phyloP scores from a whole-genome alignment of 2,888 invertebrate species.

The Agapetus fuscipes region DNA sequence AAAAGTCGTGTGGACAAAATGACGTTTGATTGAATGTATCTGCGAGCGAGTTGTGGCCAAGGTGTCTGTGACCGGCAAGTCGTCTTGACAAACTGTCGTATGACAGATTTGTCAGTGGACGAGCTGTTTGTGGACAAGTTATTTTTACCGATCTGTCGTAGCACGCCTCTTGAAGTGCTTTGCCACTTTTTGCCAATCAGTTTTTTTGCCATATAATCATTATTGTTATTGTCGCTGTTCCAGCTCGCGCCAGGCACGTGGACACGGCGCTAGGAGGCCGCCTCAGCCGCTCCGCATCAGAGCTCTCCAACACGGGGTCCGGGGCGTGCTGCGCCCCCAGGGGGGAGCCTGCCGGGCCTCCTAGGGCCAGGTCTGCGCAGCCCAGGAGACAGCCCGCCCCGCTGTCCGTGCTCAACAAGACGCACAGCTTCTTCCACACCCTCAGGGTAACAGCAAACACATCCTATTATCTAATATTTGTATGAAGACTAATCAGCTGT shows the following conservation, averaged over 20 bases:
- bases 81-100: too few species aligned
- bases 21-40: too few species aligned
- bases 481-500: too few species aligned
- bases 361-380: conserved; percentile 37
- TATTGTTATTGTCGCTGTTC: neutral
- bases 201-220: neutral
- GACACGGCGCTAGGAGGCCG: conserved; percentile 41
- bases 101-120: too few species aligned
- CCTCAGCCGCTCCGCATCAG: conserved; percentile 74
- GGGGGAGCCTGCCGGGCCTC: conserved; percentile 35
- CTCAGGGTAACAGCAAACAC: conserved; percentile 47
- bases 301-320: conserved; percentile 57
- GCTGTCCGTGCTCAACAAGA: conserved; percentile 67
- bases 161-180: too few species aligned
- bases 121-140: too few species aligned
- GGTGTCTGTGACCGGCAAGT: too few species aligned
- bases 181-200: neutral
- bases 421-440: conserved; percentile 74
- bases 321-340: conserved; percentile 39
- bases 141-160: too few species aligned
- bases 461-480: neutral
- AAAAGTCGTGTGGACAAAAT: too few species aligned
- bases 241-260: conserved; percentile 18
- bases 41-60: too few species aligned
- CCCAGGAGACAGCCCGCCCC: conserved; percentile 42